Conservation (phyloP, 1,140 invertebrate genomes). For the Linepithema humile region DNA sequence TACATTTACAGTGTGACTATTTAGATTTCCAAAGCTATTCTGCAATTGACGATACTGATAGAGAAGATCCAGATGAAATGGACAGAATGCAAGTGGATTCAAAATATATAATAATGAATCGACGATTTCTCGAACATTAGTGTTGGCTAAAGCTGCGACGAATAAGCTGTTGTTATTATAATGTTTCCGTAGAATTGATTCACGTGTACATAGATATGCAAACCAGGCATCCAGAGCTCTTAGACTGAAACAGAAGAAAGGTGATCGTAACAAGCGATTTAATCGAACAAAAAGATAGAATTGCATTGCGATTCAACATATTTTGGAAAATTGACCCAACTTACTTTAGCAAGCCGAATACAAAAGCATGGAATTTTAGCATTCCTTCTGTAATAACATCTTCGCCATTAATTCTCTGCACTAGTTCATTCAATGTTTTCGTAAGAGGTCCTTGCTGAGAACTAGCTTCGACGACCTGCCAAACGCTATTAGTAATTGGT, state of each 20-base stretch:
- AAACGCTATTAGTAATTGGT: slow-evolving; percentile 93
- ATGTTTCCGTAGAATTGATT: slow-evolving; percentile 92
- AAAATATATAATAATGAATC: slow-evolving; percentile 90
- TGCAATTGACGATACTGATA: slow-evolving; percentile 92
- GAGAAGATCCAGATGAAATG: slow-evolving; percentile 92
- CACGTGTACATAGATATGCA: slow-evolving; percentile 91
- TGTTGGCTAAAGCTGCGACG: slow-evolving; percentile 87
- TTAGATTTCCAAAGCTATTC: slow-evolving; percentile 89
- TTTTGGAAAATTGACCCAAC: slow-evolving; percentile 71
- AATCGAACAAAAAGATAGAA: neutral
- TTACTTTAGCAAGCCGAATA: slow-evolving; percentile 95
- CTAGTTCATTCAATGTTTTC: slow-evolving; percentile 93
- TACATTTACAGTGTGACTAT: slow-evolving; percentile 84
- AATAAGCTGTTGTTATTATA: slow-evolving; percentile 90
- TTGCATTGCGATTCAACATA: neutral
- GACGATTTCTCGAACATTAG: slow-evolving; percentile 87
- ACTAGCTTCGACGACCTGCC: slow-evolving; percentile 95
- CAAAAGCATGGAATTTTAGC: slow-evolving; percentile 95
- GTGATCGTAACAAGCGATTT: neutral
- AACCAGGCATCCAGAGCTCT: slow-evolving; percentile 94
- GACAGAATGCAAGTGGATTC: slow-evolving; percentile 90
- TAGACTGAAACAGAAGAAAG: slow-evolving; percentile 85
- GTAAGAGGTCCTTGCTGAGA: slow-evolving; percentile 94
- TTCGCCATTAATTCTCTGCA: slow-evolving; percentile 93
- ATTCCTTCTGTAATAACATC: slow-evolving; percentile 93